Conservation (phyloP, 2,113 vertebrate species). For the Sarotherodon lohbergeri region DNA sequence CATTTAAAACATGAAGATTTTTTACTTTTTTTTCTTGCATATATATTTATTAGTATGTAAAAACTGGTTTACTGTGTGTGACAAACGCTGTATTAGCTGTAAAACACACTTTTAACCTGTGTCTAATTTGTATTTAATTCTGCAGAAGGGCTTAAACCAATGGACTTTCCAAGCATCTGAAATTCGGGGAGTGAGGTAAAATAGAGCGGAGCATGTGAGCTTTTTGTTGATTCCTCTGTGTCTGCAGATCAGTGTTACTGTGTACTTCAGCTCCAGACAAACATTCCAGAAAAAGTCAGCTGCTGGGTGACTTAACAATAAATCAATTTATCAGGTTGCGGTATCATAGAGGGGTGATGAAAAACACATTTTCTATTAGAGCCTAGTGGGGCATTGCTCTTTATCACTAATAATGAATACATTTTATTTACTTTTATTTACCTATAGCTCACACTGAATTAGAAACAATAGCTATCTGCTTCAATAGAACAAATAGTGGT, state of each 20-base stretch:
- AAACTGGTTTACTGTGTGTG: neutral
- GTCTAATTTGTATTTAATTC: neutral
- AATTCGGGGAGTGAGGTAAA: conserved; percentile 86
- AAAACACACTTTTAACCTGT: neutral
- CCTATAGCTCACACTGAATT: neutral
- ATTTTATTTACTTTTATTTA: neutral
- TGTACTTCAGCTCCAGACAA: conserved; percentile 1
- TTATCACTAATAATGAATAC: neutral
- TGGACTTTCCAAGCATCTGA: conserved; percentile 80
- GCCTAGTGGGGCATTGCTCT: neutral
- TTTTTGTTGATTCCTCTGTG: neutral
- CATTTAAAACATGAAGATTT: neutral
- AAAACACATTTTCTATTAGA: neutral
- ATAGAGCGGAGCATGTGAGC: neutral
- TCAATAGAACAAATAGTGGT: neutral
- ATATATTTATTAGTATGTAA: neutral
- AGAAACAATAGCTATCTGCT: neutral
- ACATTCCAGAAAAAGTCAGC: neutral
- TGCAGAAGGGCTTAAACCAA: conserved; percentile 76
- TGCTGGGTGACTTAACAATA: neutral
- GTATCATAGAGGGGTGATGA: neutral
- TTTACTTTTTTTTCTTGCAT: neutral
- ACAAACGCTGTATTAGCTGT: neutral
- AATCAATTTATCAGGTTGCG: neutral
- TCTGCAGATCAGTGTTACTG: neutral